Percentiles rank a stretch among this genome's conserved stretches.
phyloP scores from a whole-genome alignment of 2,113 vertebrate species.

The Ictalurus punctatus region DNA sequence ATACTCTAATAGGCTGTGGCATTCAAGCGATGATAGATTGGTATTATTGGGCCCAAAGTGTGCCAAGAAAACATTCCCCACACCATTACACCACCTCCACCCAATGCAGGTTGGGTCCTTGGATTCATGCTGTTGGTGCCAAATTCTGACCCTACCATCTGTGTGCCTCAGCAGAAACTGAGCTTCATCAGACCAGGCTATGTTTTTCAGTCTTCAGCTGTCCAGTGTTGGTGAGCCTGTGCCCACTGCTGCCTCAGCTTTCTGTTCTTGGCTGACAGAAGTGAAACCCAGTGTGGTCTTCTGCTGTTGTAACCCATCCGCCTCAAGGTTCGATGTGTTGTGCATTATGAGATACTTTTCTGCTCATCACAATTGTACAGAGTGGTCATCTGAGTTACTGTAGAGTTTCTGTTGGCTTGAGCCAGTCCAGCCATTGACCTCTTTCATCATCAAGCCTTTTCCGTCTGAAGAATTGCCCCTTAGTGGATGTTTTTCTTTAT shows the following conservation, averaged over 20 bases:
- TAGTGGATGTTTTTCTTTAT: neutral
- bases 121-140: neutral
- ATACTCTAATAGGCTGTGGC: neutral
- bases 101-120: neutral
- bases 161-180: neutral
- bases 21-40: neutral
- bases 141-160: neutral
- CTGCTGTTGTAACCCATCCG: neutral
- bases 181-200: neutral
- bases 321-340: neutral
- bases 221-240: neutral
- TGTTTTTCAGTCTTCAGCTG: neutral
- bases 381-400: neutral
- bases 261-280: neutral
- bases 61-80: neutral
- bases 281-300: neutral
- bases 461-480: neutral
- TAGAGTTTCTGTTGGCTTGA: neutral
- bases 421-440: neutral
- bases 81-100: neutral
- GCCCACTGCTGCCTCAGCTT: neutral
- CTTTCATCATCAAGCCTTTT: neutral
- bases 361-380: neutral
- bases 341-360: neutral
- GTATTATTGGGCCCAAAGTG: neutral